These are phyloP conservation scores for Seriola aureovittata DNA, from an alignment of 2,113 vertebrate species.

Conservation along the genomic window DNA sequence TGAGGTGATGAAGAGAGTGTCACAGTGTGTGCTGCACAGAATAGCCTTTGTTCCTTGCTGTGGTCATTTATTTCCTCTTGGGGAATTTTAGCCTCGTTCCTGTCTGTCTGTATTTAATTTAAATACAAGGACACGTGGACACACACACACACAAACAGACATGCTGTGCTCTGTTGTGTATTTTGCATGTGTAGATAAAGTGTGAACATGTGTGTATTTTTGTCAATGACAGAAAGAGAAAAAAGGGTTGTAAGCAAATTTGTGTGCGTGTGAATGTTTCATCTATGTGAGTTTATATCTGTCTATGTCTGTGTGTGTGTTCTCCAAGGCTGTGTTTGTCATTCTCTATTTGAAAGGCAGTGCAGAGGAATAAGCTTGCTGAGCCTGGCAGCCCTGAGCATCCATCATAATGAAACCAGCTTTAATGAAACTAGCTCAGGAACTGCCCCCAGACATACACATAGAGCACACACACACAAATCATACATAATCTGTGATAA, in stretches of 20 bases:
- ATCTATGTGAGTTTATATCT: constrained; percentile 4
- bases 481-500: constrained; percentile 46
- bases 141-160: background rate
- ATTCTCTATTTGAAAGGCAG: constrained; percentile 57
- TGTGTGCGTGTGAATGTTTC: background rate
- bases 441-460: constrained; percentile 45
- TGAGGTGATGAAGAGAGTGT: constrained; percentile 13
- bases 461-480: constrained; percentile 13
- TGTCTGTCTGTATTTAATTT: constrained; percentile 28
- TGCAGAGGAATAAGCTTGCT: constrained; percentile 54
- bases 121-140: background rate
- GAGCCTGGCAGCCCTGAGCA: constrained; percentile 64
- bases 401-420: constrained; percentile 77
- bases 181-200: background rate
- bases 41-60: background rate
- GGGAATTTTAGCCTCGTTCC: constrained; percentile 29
- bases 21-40: constrained; percentile 9
- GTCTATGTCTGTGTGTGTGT: background rate
- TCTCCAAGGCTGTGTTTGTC: constrained; percentile 45
- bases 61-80: constrained; percentile 46
- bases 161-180: background rate
- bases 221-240: background rate
- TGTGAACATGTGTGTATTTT: background rate
- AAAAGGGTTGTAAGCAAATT: constrained; percentile 6
- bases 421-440: constrained; percentile 74